These are phyloP conservation scores for Anagrus nilaparvatae DNA, from an alignment of 1,140 invertebrate genomes.

Conservation along the genomic window DNA sequence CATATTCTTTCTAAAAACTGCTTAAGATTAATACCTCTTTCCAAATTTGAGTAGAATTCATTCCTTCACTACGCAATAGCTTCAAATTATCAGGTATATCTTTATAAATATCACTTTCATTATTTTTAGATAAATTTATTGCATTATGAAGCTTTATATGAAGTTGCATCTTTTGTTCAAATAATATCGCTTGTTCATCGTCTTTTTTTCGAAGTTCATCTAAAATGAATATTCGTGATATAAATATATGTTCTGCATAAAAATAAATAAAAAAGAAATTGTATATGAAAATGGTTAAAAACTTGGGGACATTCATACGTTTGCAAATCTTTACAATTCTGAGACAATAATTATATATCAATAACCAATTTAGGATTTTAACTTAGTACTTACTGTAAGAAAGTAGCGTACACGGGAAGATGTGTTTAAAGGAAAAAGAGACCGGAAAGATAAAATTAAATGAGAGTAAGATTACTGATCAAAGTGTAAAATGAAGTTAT, in stretches of 20 bases:
- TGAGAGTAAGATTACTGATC: too few relatives aligned
- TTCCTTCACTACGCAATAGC: constrained; percentile 31
- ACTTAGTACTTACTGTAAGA: too few relatives aligned
- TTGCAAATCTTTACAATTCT: too few relatives aligned
- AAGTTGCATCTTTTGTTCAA: constrained; percentile 81
- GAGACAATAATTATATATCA: too few relatives aligned
- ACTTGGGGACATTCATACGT: too few relatives aligned
- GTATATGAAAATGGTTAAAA: too few relatives aligned
- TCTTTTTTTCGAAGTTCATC: constrained; percentile 76
- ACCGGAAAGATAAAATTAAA: too few relatives aligned
- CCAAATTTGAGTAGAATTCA: constrained; percentile 33
- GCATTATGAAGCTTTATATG: constrained; percentile 68
- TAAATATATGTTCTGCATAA: background rate
- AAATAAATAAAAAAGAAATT: background rate
- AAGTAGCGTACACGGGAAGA: too few relatives aligned
- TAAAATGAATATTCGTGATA: constrained; percentile 19
- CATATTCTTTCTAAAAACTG: too few relatives aligned
- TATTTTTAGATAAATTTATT: constrained; percentile 39
- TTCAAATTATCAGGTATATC: constrained; percentile 35
- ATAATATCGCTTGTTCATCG: constrained; percentile 67
- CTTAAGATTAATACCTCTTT: constrained; percentile 38
- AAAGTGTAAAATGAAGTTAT: too few relatives aligned
- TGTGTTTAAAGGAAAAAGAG: too few relatives aligned
- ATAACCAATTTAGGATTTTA: too few relatives aligned
- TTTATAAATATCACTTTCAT: constrained; percentile 30